Evolutionary conservation across 2,888 invertebrate species (phyloP), one percentile per base, ranked within the genome.

Genomic region (Watsonalla binaria): DNA sequence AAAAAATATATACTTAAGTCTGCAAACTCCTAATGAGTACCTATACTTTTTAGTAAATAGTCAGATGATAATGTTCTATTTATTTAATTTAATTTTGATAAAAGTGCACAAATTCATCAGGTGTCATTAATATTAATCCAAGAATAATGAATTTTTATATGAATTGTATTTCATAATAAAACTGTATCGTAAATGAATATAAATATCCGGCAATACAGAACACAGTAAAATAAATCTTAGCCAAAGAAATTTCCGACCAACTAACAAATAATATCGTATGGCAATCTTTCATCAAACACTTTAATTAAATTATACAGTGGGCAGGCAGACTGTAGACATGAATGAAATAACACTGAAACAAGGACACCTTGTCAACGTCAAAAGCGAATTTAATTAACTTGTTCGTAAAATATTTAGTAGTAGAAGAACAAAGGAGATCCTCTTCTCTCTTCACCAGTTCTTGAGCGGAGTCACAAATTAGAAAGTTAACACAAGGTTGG

Each of bases 311-410:
- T 60, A 62, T 56, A 45, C 46, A 33, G 47, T 53, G 37, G 46
- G 33, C 50, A 58, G 37, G 49, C 49, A 49, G 42, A 2, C 49
- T 37, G 5, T 13, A 15, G 49, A 37, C 49, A 49, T 49, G 39
- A 58, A 56, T 55, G 55, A 63, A 64, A 60, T 54, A 57, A 56
- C 55, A 51, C 54, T 58, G 53, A 56, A 54, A 47, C 42, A 55
- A 45, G 49, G 51, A 61, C 57, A 62, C 58, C 58, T 65, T 67
- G 57, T 62, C 62, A 62, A 52, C 58, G 62, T 61, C 68, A 58
- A 47, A 56, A 54, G 47, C n/a, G 42, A 61, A 62, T 61, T 62
- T 62, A 66, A 67, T 66, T 65, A 62, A 57, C 33, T 52, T 61
- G 48, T 53, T 58, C 46, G 51, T 34, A 51, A 61, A 61, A 67